phyloP scores from a whole-genome alignment of 92 coral and sea anemone genomes.

The Epizoanthus rinbou region DNA sequence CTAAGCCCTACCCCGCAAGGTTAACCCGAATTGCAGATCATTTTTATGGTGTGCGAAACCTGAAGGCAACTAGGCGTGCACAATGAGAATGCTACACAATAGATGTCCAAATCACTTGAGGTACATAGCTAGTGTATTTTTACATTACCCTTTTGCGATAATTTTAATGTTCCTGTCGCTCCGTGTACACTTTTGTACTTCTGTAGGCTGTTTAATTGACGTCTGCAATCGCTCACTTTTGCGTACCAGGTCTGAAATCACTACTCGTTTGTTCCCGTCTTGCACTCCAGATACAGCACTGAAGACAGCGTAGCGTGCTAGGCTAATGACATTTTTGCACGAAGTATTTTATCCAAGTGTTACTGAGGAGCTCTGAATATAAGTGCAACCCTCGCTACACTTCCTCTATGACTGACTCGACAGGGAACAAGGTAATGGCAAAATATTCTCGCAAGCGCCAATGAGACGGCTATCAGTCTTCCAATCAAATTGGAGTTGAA shows the following conservation, averaged over 20 bases:
- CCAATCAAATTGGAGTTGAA: slow-evolving; percentile 63
- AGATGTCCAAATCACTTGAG: too few relatives aligned
- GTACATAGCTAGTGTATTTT: not conserved
- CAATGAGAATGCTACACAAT: not conserved
- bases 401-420: not conserved
- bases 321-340: too few relatives aligned
- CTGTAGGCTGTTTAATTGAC: too few relatives aligned
- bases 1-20: too few relatives aligned
- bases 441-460: slow-evolving; percentile 62
- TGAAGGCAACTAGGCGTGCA: not conserved
- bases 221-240: too few relatives aligned
- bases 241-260: too few relatives aligned
- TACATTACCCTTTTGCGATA: slow-evolving; percentile 12
- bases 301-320: too few relatives aligned
- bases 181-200: too few relatives aligned
- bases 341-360: too few relatives aligned
- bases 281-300: too few relatives aligned
- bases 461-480: slow-evolving; percentile 55
- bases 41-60: not conserved
- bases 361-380: not conserved
- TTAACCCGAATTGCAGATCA: too few relatives aligned
- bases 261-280: too few relatives aligned
- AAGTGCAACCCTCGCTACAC: not conserved
- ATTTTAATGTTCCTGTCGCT: not conserved
- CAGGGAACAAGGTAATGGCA: slow-evolving; percentile 29